Evolutionary conservation across 2,888 invertebrate genomes (phyloP).

Genomic region (Cosmia trapezina): DNA sequence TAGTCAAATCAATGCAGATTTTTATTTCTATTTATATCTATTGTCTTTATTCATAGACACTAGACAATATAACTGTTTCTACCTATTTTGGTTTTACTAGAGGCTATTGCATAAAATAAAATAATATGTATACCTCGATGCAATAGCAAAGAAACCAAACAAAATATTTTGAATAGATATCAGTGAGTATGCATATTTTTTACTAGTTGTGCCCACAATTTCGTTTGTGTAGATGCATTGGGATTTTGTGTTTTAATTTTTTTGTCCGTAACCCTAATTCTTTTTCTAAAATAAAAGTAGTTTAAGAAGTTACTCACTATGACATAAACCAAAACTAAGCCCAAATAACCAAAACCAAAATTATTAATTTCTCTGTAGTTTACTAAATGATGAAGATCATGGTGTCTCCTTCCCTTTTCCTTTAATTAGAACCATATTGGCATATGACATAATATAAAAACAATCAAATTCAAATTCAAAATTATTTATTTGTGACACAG

Average conservation of each 20-base stretch:
- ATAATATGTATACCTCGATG: background rate
- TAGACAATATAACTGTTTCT: background rate
- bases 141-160: background rate
- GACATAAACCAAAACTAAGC: too few relatives aligned
- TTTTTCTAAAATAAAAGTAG: too few relatives aligned
- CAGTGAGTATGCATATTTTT: background rate
- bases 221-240: too few relatives aligned
- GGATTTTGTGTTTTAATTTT: too few relatives aligned
- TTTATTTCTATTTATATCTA: slow-evolving; percentile 6
- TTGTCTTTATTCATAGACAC: background rate
- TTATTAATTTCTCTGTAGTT: background rate
- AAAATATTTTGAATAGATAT: background rate
- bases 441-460: too few relatives aligned
- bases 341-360: background rate
- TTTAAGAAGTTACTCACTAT: too few relatives aligned
- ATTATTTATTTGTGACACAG: too few relatives aligned
- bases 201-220: too few relatives aligned
- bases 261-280: too few relatives aligned
- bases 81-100: background rate
- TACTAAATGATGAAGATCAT: background rate
- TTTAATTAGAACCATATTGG: background rate
- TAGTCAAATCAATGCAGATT: slow-evolving; percentile 13
- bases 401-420: background rate
- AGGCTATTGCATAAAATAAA: background rate
- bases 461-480: too few relatives aligned